Percentiles rank a stretch among this genome's conserved stretches.
Conservation (phyloP, 2,888 invertebrate species). For the Agapetus fuscipes region DNA sequence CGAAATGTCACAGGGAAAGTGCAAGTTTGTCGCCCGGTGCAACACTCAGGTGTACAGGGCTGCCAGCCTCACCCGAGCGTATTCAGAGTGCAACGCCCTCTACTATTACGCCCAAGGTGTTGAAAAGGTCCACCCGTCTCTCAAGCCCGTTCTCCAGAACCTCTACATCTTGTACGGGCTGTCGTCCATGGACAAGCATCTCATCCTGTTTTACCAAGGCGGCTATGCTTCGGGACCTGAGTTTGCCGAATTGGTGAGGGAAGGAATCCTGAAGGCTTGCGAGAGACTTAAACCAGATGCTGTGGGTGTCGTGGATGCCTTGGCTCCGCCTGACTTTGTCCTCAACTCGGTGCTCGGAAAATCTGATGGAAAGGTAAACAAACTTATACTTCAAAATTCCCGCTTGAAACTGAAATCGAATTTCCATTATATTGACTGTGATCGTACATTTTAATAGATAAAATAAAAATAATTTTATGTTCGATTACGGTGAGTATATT, state of each 20-base stretch:
- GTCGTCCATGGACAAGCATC: constrained; percentile 54
- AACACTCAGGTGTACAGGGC: constrained; percentile 76
- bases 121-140: constrained; percentile 29
- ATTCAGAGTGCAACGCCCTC: constrained; percentile 60
- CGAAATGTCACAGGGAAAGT: constrained; percentile 45
- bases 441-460: too few relatives aligned
- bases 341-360: constrained; percentile 78
- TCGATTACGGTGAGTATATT: too few relatives aligned
- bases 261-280: constrained; percentile 60
- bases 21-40: constrained; percentile 68
- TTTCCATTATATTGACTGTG: too few relatives aligned
- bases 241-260: constrained; percentile 53
- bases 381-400: constrained; percentile 3
- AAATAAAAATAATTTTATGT: too few relatives aligned
- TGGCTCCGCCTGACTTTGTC: constrained; percentile 85
- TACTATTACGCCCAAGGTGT: constrained; percentile 44
- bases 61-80: constrained; percentile 63
- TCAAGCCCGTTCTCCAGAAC: constrained; percentile 43
- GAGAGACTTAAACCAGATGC: constrained; percentile 61
- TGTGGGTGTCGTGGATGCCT: constrained; percentile 70
- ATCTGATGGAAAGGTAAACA: constrained; percentile 70
- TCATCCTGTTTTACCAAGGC: constrained; percentile 63
- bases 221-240: constrained; percentile 44
- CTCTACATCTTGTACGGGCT: constrained; percentile 35
- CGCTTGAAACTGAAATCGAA: too few relatives aligned